These are phyloP conservation scores for Ciconia nigra DNA, from an alignment of 2,797 vertebrate species.

Conservation along the genomic window DNA sequence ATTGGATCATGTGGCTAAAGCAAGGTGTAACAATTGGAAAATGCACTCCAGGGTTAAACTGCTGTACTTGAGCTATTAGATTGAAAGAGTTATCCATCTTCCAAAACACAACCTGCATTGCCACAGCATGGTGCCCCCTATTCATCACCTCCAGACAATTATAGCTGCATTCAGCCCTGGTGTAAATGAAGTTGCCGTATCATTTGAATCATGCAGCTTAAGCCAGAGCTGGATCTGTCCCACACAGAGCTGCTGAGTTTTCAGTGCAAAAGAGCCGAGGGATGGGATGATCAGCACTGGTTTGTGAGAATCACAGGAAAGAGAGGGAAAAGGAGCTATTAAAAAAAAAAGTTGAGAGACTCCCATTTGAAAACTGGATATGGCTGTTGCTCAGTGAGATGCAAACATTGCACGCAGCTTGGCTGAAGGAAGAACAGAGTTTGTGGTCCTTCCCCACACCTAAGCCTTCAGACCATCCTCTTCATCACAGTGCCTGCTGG, in stretches of 20 bases:
- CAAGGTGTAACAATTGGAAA: not conserved
- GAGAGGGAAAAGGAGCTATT: not conserved
- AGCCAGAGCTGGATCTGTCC: not conserved
- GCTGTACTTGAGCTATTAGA: not conserved
- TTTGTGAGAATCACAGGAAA: not conserved
- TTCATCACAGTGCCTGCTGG: not conserved
- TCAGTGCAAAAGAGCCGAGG: not conserved
- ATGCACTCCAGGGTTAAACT: not conserved
- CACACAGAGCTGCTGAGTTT: not conserved
- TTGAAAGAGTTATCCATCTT: not conserved
- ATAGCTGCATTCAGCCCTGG: not conserved
- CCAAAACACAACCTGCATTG: not conserved
- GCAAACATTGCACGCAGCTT: rapidly evolving
- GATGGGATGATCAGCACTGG: not conserved
- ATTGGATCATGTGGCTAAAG: not conserved
- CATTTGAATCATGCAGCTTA: not conserved
- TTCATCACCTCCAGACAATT: not conserved
- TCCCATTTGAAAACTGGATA: not conserved
- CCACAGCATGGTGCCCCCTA: not conserved
- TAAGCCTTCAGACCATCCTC: not conserved
- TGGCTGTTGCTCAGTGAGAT: not conserved
- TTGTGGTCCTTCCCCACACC: not conserved
- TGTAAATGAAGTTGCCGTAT: not conserved
- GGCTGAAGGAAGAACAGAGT: not conserved
- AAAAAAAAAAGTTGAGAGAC: not conserved